Evolutionary conservation across 2,113 vertebrate genomes (phyloP).

Genomic region (Zosterops borbonicus): DNA sequence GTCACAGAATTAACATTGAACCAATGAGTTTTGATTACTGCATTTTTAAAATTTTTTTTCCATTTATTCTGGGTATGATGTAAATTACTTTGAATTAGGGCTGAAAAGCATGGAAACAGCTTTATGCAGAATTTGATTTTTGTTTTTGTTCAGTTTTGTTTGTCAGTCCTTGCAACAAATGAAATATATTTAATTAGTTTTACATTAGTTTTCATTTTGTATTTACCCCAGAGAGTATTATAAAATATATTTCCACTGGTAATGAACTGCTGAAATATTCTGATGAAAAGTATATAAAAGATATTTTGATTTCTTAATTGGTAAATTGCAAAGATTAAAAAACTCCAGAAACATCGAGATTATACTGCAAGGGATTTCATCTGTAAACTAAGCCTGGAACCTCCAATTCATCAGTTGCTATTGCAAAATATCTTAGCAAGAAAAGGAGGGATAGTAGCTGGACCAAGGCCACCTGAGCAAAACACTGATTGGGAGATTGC

Average conservation of each 20-base stretch:
- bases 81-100: background rate
- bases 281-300: background rate
- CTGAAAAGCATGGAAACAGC: background rate
- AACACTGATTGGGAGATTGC: background rate
- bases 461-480: constrained; percentile 9
- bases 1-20: background rate
- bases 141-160: background rate
- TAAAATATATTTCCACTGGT: background rate
- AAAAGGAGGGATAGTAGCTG: background rate
- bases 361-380: background rate
- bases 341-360: background rate
- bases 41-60: background rate
- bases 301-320: background rate
- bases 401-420: background rate
- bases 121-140: background rate
- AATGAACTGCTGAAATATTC: background rate
- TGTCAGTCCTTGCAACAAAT: background rate
- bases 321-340: background rate
- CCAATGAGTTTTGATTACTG: background rate
- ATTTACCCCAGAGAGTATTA: background rate
- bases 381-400: background rate
- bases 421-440: constrained; percentile 19
- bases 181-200: background rate
- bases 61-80: background rate
- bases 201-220: background rate